Conservation (phyloP, 2,113 vertebrate species). For the Crotalus tigris region DNA sequence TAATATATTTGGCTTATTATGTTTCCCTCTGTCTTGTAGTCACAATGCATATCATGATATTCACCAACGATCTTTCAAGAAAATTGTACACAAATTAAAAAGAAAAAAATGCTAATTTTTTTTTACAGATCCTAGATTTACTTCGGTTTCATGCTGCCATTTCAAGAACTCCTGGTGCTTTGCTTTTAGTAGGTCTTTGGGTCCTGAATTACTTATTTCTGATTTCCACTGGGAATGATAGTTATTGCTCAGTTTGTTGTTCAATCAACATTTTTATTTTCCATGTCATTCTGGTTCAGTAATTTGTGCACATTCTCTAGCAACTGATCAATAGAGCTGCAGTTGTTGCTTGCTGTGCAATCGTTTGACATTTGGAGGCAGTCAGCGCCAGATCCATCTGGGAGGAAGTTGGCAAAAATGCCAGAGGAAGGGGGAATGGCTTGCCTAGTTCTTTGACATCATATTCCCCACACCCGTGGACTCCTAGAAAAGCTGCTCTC, state of each 20-base stretch:
- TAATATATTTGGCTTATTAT: neutral
- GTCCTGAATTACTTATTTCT: rapidly evolving
- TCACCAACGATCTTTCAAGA: constrained; percentile 1
- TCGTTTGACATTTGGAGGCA: neutral
- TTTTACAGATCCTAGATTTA: constrained; percentile 12
- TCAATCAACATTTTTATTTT: neutral
- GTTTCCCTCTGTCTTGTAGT: neutral
- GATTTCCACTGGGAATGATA: constrained; percentile 3
- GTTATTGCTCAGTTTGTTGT: neutral
- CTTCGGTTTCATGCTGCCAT: neutral
- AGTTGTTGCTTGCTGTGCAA: neutral
- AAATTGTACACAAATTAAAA: neutral
- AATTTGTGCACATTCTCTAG: neutral
- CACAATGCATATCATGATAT: neutral
- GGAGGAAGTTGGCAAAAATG: neutral
- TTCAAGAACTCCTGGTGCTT: neutral
- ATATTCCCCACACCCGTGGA: constrained; percentile 19
- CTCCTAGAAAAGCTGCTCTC: constrained; percentile 38
- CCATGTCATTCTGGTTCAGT: neutral
- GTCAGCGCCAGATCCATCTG: neutral
- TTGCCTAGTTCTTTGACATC: neutral
- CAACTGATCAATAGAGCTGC: neutral
- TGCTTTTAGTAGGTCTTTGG: neutral
- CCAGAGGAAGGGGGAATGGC: neutral
- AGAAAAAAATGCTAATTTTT: constrained; percentile 11